Percentiles rank a stretch among this genome's conserved stretches.
phyloP scores from a whole-genome alignment of 2,113 vertebrate species.

The Eublepharis macularius region DNA sequence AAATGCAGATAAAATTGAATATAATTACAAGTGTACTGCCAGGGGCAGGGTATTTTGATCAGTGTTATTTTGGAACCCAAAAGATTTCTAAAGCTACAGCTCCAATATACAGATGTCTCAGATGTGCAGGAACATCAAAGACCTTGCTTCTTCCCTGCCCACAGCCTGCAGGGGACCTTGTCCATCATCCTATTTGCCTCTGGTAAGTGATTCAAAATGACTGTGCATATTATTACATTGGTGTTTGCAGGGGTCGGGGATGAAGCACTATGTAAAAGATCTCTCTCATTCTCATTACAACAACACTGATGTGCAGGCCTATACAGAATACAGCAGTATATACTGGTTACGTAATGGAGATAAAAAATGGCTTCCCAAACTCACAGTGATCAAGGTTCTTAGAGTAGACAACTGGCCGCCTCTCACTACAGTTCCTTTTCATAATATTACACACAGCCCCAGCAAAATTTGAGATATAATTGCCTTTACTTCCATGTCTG shows the following conservation, averaged over 20 bases:
- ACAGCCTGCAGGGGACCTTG: no score
- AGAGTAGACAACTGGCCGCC: no score
- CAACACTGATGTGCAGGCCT: not conserved
- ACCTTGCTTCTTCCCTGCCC: not conserved
- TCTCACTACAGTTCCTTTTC: no score
- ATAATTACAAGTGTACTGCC: not conserved
- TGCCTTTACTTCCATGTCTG: no score
- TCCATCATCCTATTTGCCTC: not conserved
- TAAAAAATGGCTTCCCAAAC: not conserved
- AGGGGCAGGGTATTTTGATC: not conserved
- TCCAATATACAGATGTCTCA: not conserved
- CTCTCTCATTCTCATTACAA: not conserved
- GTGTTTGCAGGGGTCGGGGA: not conserved
- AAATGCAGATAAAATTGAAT: slow-evolving; percentile 13
- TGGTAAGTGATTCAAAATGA: not conserved
- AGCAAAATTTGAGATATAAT: no score
- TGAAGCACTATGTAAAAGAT: not conserved
- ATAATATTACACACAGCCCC: no score
- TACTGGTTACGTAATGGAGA: not conserved
- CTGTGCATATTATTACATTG: not conserved
- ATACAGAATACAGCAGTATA: not conserved
- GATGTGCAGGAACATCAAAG: no score
- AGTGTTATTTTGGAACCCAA: not conserved
- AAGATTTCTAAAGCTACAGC: not conserved
- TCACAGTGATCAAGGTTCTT: no score